These are phyloP conservation scores for Pseudochirops corinnae DNA, from an alignment of 2,797 vertebrate genomes.

Conservation along the genomic window DNA sequence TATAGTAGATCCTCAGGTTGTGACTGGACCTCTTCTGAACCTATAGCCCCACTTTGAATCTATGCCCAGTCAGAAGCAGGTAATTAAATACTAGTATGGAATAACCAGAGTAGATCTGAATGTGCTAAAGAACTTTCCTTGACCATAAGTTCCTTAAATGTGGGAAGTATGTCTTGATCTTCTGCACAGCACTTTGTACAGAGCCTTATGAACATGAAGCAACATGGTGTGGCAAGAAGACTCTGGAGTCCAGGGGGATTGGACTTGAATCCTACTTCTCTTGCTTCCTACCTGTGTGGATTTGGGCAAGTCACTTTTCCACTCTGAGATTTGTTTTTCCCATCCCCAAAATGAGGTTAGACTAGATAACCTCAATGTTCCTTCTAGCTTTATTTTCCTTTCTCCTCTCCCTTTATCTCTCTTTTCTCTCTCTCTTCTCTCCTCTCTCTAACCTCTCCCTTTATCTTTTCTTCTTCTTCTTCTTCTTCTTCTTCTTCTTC, in stretches of 20 bases:
- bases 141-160: neutral
- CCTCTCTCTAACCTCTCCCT: no score
- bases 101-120: neutral
- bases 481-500: no score
- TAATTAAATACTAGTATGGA: neutral
- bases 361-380: neutral
- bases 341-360: neutral
- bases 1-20: neutral
- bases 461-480: no score
- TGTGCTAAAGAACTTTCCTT: neutral
- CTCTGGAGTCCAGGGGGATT: neutral
- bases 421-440: no score
- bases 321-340: neutral
- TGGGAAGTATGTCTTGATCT: neutral
- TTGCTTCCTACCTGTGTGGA: neutral
- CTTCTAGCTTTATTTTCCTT: neutral
- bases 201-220: neutral
- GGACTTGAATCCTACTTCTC: conserved; percentile 14
- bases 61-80: neutral
- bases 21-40: neutral
- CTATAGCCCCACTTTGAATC: neutral
- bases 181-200: neutral
- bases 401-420: no score
- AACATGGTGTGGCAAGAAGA: neutral
- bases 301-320: neutral